These are phyloP conservation scores for Brachionus sp. DNA, from an alignment of 1,140 invertebrate genomes.

Conservation along the genomic window DNA sequence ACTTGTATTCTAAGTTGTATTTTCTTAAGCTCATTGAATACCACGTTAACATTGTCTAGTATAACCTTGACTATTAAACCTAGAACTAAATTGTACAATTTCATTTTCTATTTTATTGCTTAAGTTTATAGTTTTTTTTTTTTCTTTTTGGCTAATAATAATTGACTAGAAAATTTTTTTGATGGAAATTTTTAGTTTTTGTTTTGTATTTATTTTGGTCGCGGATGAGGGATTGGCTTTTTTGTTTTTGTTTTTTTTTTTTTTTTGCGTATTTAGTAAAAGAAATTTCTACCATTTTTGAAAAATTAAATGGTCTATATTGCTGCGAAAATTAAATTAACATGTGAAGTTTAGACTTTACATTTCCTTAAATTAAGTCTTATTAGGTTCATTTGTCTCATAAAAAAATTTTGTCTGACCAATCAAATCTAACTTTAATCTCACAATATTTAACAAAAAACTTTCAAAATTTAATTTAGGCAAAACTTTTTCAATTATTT, in stretches of 20 bases:
- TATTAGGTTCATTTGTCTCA: neutral
- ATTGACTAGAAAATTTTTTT: conserved; percentile 8
- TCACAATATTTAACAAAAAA: neutral
- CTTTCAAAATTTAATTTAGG: too few relatives aligned
- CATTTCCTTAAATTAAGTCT: neutral
- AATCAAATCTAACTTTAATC: neutral
- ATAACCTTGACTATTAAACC: neutral
- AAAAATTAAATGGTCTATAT: neutral
- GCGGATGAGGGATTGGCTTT: neutral
- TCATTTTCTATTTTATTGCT: neutral
- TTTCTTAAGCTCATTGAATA: neutral
- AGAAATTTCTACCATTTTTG: neutral
- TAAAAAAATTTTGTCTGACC: neutral
- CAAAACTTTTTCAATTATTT: too few relatives aligned
- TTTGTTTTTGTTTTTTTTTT: neutral
- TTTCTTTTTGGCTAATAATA: neutral
- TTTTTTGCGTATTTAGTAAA: neutral
- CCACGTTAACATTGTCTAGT: neutral
- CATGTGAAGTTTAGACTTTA: neutral
- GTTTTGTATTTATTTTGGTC: neutral
- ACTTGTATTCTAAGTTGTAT: neutral
- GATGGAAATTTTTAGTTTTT: neutral
- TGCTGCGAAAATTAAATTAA: neutral
- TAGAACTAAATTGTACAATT: conserved; percentile 5
- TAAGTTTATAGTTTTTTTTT: too few relatives aligned